Evolutionary conservation across 2,797 vertebrate species (phyloP), one percentile per base, ranked within the genome.

Genomic region (Nyctibius grandis): DNA sequence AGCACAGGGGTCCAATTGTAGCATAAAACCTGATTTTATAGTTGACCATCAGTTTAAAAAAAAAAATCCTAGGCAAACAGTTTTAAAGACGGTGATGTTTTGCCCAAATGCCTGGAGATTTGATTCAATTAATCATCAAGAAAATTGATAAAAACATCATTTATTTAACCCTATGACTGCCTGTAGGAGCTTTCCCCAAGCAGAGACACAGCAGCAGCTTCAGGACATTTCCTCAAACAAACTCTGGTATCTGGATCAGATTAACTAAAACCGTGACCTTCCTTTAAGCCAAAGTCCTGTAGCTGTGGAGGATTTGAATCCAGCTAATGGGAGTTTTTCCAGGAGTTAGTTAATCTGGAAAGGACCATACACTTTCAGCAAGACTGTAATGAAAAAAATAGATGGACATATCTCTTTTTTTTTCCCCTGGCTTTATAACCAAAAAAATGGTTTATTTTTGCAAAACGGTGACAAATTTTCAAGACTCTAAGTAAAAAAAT

Each of bases 401-500:
- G 25, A 60, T 29, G 53, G 63, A 67, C 9, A 6, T 5, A 59
- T 61, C 9, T 3, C n/a, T 15, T 14, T 28, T 13, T 11, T 13
- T 17, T 2, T 2, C 7, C 34, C n/a, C 18, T 2, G 34, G 64
- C 53, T 89, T 91, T 64, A 68, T 64, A 74, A 44, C 31, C 4
- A 81, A 78, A 79, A 54, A 14, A 45, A 48, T 6, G 1, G 33
- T 67, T 33, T 42, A 56, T 91, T 94, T 90, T 86, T 86, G 72
- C 87, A 92, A 86, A 86, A 81, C 0, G 1, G 50, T 95, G 87
- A 96, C 82, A 94, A 95, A 91, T 51, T 78, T 92, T 88, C 69
- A 75, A 86, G 89, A 47, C 33, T 95, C 48, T 29, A 72, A 92
- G 76, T 91, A 94, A 92, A 96, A 93, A 94, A 86, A 48, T 60